A percentile compares a stretch with the other conserved stretches of the same genome.
phyloP scores from a whole-genome alignment of 1,140 invertebrate species.

The Copidosoma floridanum region DNA sequence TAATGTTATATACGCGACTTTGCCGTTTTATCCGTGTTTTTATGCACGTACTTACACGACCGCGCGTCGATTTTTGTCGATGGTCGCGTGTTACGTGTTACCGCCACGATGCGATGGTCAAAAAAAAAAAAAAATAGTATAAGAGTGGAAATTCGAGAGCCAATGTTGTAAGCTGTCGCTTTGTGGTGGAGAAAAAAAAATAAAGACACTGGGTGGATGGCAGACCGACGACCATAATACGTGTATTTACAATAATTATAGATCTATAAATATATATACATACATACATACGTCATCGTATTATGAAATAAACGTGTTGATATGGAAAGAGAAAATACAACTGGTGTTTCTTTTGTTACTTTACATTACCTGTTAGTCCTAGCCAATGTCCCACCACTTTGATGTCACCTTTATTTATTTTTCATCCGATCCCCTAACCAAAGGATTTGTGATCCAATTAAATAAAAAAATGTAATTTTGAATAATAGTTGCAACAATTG shows the following conservation, averaged over 20 bases:
- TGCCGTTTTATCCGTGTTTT: conserved; percentile 26
- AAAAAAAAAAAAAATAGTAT: conserved; percentile 17
- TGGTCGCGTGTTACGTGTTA: not conserved
- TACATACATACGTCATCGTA: conserved; percentile 45
- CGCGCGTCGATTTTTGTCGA: conserved; percentile 20
- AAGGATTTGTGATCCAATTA: too few species aligned
- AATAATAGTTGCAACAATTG: too few species aligned
- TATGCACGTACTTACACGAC: not conserved
- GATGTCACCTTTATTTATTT: too few species aligned
- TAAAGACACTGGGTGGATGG: conserved; percentile 12
- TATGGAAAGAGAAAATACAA: conserved; percentile 39
- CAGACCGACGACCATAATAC: conserved; percentile 47
- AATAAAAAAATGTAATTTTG: too few species aligned
- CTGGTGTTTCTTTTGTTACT: not conserved
- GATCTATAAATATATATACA: conserved; percentile 41
- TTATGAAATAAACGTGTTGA: conserved; percentile 53
- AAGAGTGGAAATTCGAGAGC: conserved; percentile 19
- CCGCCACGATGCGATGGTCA: conserved; percentile 8
- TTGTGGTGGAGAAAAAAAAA: not conserved
- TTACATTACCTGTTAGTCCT: too few species aligned
- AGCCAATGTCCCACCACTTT: too few species aligned
- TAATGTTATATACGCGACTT: conserved; percentile 25
- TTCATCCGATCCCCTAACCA: too few species aligned
- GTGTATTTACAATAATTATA: conserved; percentile 51
- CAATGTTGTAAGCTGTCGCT: too few species aligned